A percentile compares a stretch with the other conserved stretches of the same genome.
phyloP scores from a whole-genome alignment of 2,113 vertebrate genomes.

The Mesitornis unicolor region DNA sequence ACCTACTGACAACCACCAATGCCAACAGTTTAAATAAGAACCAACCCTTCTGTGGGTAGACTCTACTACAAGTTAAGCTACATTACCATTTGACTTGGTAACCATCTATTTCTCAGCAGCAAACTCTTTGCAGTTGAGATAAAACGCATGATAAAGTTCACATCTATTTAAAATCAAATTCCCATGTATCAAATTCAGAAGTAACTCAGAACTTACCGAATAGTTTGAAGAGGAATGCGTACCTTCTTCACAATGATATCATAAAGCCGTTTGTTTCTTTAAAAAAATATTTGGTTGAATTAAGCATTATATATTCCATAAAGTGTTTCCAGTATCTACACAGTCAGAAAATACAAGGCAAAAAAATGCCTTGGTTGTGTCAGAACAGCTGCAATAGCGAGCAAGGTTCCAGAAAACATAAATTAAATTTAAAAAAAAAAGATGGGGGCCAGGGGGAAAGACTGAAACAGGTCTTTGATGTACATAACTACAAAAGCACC shows the following conservation, averaged over 20 bases:
- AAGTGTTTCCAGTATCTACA: not conserved
- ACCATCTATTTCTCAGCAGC: not conserved
- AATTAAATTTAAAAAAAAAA: not conserved
- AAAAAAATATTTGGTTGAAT: slow-evolving; percentile 7
- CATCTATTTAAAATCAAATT: not conserved
- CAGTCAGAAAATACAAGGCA: not conserved
- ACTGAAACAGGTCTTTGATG: not conserved
- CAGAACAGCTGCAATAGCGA: not conserved
- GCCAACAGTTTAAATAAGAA: not conserved
- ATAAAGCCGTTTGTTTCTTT: slow-evolving; percentile 92
- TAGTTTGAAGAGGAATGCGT: slow-evolving; percentile 79
- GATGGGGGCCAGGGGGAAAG: not conserved
- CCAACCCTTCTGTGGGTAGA: not conserved
- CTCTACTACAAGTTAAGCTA: not conserved
- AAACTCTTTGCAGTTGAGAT: not conserved
- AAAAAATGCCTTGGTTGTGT: not conserved
- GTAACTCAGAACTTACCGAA: slow-evolving; percentile 78
- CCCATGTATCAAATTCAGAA: not conserved
- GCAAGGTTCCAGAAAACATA: not conserved
- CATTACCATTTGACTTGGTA: not conserved
- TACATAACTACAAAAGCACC: not conserved
- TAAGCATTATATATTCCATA: not conserved
- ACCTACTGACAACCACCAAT: not conserved
- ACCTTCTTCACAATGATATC: slow-evolving; percentile 86
- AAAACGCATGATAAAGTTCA: not conserved